Percentiles rank a stretch among this genome's conserved stretches.
Conservation (phyloP, 1,140 invertebrate species). For the Drosophila neocordata region DNA sequence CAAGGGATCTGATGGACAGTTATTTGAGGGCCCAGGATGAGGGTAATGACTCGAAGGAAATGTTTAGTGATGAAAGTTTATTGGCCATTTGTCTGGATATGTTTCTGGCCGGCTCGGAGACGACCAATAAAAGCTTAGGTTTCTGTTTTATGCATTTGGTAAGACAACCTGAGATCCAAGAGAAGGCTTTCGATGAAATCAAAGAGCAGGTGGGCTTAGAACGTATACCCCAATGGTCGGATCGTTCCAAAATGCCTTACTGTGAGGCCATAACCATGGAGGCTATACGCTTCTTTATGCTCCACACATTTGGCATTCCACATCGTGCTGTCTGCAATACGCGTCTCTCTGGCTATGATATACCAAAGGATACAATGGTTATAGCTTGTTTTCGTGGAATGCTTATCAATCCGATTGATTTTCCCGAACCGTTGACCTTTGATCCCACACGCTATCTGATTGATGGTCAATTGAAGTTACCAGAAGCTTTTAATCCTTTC, state of each 20-base stretch:
- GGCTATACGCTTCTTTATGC: slow-evolving; percentile 90
- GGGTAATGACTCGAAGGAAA: slow-evolving; percentile 81
- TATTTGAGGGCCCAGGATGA: slow-evolving; percentile 88
- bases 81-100: slow-evolving; percentile 91
- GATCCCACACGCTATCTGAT: slow-evolving; percentile 91
- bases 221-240: slow-evolving; percentile 87
- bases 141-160: slow-evolving; percentile 92
- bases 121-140: slow-evolving; percentile 89
- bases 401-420: slow-evolving; percentile 87
- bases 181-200: slow-evolving; percentile 91
- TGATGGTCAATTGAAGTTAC: slow-evolving; percentile 86
- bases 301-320: slow-evolving; percentile 90
- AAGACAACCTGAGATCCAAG: slow-evolving; percentile 90
- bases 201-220: slow-evolving; percentile 89
- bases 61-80: slow-evolving; percentile 87
- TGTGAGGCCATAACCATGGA: slow-evolving; percentile 90
- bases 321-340: slow-evolving; percentile 90
- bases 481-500: slow-evolving; percentile 90
- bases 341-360: slow-evolving; percentile 87
- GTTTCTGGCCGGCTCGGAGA: slow-evolving; percentile 93
- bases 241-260: slow-evolving; percentile 88
- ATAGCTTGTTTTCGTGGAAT: slow-evolving; percentile 91
- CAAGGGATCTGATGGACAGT: slow-evolving; percentile 93
- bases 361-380: slow-evolving; percentile 93
- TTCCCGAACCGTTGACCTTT: slow-evolving; percentile 87